Conservation (phyloP, 2,888 invertebrate species). For the Drosophila anomelani region DNA sequence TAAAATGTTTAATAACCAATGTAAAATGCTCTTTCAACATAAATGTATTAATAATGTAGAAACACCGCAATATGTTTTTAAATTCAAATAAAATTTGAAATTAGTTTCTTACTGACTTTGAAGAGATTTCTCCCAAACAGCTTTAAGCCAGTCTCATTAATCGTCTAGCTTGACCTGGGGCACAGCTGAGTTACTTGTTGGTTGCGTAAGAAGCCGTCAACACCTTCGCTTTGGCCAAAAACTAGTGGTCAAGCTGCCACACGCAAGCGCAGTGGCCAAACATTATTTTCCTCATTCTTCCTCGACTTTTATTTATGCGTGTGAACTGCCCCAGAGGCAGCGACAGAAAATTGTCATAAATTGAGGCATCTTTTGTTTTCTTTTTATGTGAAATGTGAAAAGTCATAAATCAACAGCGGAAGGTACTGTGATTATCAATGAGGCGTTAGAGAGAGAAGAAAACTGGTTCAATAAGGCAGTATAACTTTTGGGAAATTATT, state of each 20-base stretch:
- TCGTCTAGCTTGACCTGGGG: conserved; percentile 13
- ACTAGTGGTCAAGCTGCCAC: conserved; percentile 30
- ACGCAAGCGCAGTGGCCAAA: conserved; percentile 50
- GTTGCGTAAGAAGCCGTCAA: conserved; percentile 57
- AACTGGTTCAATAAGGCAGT: not conserved
- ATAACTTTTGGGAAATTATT: not conserved
- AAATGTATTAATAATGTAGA: too few species aligned
- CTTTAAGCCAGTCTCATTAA: not conserved
- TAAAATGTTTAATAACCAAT: too few species aligned
- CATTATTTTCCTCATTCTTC: conserved; percentile 43
- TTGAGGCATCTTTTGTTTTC: conserved; percentile 33
- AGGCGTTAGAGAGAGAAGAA: not conserved
- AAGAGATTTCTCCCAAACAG: not conserved
- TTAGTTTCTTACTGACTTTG: not conserved
- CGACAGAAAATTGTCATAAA: conserved; percentile 50
- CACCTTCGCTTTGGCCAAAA: conserved; percentile 10
- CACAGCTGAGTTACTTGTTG: conserved; percentile 6
- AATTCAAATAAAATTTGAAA: not conserved
- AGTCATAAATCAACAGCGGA: conserved; percentile 12
- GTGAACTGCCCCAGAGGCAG: conserved; percentile 56
- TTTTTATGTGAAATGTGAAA: conserved; percentile 18
- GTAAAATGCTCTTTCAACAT: too few species aligned
- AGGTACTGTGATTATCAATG: conserved; percentile 22
- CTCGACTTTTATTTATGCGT: conserved; percentile 66
- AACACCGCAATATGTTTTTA: not conserved